A percentile compares a stretch with the other conserved stretches of the same genome.
Evolutionary conservation across 1,140 invertebrate species (phyloP).

Genomic region (Pentalonia nigronervosa): DNA sequence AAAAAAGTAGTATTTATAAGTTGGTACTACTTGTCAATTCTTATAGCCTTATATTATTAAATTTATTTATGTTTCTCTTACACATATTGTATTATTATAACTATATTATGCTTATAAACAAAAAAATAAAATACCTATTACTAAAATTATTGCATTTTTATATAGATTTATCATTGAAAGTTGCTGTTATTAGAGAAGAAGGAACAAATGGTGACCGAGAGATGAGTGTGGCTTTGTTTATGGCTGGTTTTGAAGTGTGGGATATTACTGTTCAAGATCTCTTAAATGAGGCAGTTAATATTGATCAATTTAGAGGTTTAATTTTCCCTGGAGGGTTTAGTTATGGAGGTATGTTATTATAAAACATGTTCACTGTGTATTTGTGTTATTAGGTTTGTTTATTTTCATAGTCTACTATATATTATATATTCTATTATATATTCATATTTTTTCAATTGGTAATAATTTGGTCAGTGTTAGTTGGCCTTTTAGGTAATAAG

Average conservation of each 20-base stretch:
- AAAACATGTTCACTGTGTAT: not conserved
- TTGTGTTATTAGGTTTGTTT: not conserved
- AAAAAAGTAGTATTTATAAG: not conserved
- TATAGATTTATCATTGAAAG: constrained; percentile 68
- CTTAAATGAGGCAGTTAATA: constrained; percentile 71
- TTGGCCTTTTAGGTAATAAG: not conserved
- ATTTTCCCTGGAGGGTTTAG: constrained; percentile 98
- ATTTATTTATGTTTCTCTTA: not conserved
- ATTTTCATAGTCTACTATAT: fast-evolving
- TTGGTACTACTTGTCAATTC: not conserved
- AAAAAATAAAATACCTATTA: not conserved
- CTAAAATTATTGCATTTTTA: constrained; percentile 14
- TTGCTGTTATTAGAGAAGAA: constrained; percentile 95
- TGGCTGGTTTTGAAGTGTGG: constrained; percentile 91
- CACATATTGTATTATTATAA: not conserved
- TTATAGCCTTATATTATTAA: not conserved
- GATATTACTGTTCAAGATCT: constrained; percentile 94
- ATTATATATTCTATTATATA: not conserved
- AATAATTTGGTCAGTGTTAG: not conserved
- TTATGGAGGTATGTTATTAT: constrained; percentile 79
- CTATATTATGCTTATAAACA: not conserved
- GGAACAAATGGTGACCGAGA: constrained; percentile 96
- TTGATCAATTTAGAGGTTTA: constrained; percentile 86
- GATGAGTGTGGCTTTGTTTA: constrained; percentile 92
- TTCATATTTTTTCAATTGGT: not conserved